Conservation (phyloP, 2,113 vertebrate species). For the Eretmochelys imbricata region DNA sequence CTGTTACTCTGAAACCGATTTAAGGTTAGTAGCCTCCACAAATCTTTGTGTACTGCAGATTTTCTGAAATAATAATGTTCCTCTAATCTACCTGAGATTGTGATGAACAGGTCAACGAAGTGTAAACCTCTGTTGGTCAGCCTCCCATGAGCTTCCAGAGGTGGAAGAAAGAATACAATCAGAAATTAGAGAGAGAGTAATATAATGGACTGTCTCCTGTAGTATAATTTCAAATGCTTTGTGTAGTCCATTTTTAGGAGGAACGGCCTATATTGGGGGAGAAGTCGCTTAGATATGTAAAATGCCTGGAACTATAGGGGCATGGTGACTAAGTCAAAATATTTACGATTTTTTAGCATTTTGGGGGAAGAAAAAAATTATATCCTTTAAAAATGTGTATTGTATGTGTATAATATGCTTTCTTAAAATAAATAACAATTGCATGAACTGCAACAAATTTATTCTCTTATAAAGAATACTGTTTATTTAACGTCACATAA, state of each 20-base stretch:
- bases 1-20: background rate
- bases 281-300: background rate
- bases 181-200: background rate
- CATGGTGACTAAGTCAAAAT: background rate
- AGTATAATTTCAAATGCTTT: background rate
- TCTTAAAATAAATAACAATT: background rate
- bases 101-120: background rate
- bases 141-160: accelerated
- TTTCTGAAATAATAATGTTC: background rate
- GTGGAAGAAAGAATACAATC: background rate
- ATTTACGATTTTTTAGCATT: background rate
- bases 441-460: background rate
- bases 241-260: background rate
- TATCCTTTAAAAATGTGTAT: background rate
- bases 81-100: background rate
- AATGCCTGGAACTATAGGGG: accelerated
- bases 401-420: background rate
- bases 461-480: background rate
- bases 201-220: background rate
- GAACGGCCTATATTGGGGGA: background rate
- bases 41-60: background rate
- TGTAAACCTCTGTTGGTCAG: background rate
- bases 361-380: background rate
- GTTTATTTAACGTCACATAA: background rate
- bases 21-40: background rate